Conservation (phyloP, 2,113 vertebrate species). For the Catharus minimus region DNA sequence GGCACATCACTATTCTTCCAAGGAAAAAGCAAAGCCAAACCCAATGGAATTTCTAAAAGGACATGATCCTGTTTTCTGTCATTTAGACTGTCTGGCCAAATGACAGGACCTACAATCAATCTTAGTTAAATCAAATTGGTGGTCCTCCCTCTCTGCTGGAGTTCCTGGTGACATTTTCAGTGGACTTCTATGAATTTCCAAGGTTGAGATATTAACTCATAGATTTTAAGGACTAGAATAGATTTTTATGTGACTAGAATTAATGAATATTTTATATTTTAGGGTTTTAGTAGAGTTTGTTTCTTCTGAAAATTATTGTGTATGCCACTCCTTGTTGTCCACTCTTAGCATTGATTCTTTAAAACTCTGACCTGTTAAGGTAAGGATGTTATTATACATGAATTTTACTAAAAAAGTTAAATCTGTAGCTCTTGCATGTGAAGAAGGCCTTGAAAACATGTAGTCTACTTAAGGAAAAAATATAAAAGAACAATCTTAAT, state of each 20-base stretch:
- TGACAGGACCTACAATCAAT: not conserved
- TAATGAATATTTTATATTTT: not conserved
- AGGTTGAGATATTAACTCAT: not conserved
- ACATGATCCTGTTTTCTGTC: not conserved
- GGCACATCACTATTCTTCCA: not conserved
- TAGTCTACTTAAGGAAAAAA: not conserved
- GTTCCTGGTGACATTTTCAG: not conserved
- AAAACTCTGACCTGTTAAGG: not conserved
- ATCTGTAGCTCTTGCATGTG: not conserved
- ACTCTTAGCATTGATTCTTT: not conserved
- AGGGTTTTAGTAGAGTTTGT: not conserved
- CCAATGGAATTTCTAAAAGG: not conserved
- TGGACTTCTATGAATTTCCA: not conserved
- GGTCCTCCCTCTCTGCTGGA: not conserved
- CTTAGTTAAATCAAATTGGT: not conserved
- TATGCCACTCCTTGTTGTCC: not conserved
- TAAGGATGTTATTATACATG: not conserved
- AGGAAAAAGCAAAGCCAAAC: not conserved
- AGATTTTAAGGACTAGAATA: not conserved
- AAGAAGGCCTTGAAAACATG: not conserved
- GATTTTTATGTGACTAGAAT: not conserved
- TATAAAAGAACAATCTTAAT: not conserved
- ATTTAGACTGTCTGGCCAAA: not conserved
- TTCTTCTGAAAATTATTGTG: not conserved
- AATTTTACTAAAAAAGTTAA: not conserved